Percentiles rank a stretch among this genome's conserved stretches.
phyloP scores from a whole-genome alignment of 2,888 invertebrate species.

The Eudemis profundana region DNA sequence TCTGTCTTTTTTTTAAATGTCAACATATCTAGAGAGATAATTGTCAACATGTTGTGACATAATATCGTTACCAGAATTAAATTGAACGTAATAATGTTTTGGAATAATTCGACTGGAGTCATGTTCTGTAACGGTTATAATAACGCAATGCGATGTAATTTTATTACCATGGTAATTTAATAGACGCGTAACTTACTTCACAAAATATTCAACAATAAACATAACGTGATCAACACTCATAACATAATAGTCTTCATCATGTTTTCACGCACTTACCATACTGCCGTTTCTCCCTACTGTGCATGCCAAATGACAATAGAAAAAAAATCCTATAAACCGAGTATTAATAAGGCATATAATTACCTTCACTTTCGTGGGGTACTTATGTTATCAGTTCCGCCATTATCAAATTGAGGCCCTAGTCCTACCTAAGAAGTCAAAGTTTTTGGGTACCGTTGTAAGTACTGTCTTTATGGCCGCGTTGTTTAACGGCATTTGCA shows the following conservation, averaged over 20 bases:
- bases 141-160: no score
- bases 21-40: no score
- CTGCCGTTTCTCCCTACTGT: constrained; percentile 10
- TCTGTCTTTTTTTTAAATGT: no score
- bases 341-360: constrained; percentile 36
- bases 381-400: constrained; percentile 17
- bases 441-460: neutral
- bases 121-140: no score
- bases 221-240: neutral
- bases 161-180: neutral
- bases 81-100: no score
- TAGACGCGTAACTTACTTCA: neutral
- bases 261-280: constrained; percentile 3
- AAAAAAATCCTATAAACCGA: constrained; percentile 22
- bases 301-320: constrained; percentile 30
- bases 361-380: constrained; percentile 21
- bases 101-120: no score
- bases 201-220: no score
- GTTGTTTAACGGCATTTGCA: no score
- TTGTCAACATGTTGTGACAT: no score
- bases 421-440: neutral
- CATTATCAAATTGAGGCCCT: constrained; percentile 7
- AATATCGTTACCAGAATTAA: no score
- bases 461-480: neutral
- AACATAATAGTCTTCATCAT: no score